Evolutionary conservation across 1,140 invertebrate species (phyloP).

Genomic region (Atta cephalotes): DNA sequence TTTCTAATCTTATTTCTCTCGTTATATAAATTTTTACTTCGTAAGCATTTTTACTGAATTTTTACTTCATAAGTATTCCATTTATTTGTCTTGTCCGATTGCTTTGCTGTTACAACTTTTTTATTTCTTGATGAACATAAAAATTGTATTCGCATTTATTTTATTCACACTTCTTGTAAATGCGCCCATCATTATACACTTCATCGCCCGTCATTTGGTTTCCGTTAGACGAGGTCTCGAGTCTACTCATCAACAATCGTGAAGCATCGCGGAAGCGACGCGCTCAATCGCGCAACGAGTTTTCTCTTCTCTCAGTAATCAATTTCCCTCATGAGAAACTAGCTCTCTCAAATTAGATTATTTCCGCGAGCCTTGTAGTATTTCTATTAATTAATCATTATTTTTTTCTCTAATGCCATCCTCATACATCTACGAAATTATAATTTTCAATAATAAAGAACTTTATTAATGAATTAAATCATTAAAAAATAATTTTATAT

Average conservation of each 20-base stretch:
- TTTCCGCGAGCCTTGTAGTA: slow-evolving; percentile 26
- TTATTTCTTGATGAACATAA: background rate
- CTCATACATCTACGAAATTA: background rate
- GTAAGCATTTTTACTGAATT: background rate
- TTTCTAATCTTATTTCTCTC: background rate
- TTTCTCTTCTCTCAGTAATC: slow-evolving; percentile 75
- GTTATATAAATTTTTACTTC: background rate
- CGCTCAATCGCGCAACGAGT: slow-evolving; percentile 66
- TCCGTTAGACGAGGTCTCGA: slow-evolving; percentile 52
- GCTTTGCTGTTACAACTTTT: background rate
- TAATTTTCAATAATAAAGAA: background rate
- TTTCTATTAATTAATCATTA: slow-evolving; percentile 1
- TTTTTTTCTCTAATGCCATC: background rate
- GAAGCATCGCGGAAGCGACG: slow-evolving; percentile 68
- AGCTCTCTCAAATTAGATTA: slow-evolving; percentile 39
- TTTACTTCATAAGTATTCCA: background rate
- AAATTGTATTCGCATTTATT: background rate
- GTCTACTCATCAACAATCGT: slow-evolving; percentile 24
- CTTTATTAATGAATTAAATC: background rate
- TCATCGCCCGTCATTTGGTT: slow-evolving; percentile 17
- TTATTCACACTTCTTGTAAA: slow-evolving; percentile 2
- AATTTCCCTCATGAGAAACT: slow-evolving; percentile 74
- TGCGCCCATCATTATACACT: background rate
- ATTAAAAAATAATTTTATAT: slow-evolving; percentile 7
- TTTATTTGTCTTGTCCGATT: background rate